Conservation (phyloP, 1,140 invertebrate species). For the Ectropis grisescens region DNA sequence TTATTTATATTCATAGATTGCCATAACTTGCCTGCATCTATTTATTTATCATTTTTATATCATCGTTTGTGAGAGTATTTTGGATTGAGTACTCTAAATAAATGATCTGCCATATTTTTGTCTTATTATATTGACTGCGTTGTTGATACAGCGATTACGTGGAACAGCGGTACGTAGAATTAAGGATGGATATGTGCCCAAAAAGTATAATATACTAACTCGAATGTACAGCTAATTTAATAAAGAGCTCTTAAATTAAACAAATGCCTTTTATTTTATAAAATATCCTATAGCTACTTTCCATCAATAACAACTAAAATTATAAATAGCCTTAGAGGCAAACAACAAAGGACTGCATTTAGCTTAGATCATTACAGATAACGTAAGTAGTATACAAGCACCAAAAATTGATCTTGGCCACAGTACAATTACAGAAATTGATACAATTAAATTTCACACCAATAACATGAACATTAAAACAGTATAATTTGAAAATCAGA, state of each 20-base stretch:
- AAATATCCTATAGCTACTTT: neutral
- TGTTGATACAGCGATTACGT: conserved; percentile 55
- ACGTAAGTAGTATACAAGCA: no score
- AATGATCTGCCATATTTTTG: conserved; percentile 68
- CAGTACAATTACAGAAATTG: no score
- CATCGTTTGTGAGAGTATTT: conserved; percentile 64
- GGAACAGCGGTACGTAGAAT: conserved; percentile 50
- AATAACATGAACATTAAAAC: no score
- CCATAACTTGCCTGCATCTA: conserved; percentile 67
- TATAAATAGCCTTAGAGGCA: no score
- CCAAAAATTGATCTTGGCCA: no score
- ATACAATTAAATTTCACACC: no score
- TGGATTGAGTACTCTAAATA: conserved; percentile 59
- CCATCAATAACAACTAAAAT: no score
- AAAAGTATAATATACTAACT: conserved; percentile 72
- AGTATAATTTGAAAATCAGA: no score
- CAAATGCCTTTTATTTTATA: conserved; percentile 34
- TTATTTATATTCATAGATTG: conserved; percentile 59
- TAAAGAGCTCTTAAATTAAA: conserved; percentile 68
- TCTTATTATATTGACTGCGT: conserved; percentile 66
- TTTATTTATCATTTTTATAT: conserved; percentile 64
- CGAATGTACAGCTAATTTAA: conserved; percentile 71
- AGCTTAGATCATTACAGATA: no score
- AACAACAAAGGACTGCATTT: no score
- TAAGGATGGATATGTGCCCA: conserved; percentile 70